phyloP scores from a whole-genome alignment of 1,140 invertebrate species.

The Brachionus angularis region DNA sequence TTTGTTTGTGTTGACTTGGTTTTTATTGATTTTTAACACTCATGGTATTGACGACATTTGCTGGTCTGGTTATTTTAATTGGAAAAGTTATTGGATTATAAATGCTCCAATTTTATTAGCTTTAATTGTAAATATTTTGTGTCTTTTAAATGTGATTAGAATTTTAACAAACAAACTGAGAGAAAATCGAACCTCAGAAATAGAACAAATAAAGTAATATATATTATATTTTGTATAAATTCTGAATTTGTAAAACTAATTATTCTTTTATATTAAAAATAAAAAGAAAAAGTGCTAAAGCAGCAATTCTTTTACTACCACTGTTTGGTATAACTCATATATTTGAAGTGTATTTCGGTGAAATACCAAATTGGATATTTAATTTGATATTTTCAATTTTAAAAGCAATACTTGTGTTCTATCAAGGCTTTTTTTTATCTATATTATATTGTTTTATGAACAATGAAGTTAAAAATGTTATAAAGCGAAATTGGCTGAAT shows the following conservation, averaged over 20 bases:
- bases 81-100: conserved; percentile 41
- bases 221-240: background rate
- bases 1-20: background rate
- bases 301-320: conserved; percentile 32
- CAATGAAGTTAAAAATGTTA: conserved; percentile 38
- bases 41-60: conserved; percentile 32
- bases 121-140: conserved; percentile 22
- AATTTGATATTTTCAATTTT: conserved; percentile 37
- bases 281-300: conserved; percentile 39
- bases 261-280: too few species aligned
- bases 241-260: too few species aligned
- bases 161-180: conserved; percentile 34
- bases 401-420: conserved; percentile 37
- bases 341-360: conserved; percentile 30
- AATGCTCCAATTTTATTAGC: conserved; percentile 24
- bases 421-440: conserved; percentile 40
- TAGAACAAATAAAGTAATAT: conserved; percentile 38
- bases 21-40: background rate
- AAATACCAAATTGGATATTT: conserved; percentile 14
- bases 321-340: conserved; percentile 39
- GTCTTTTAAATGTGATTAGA: conserved; percentile 29
- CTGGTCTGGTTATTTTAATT: conserved; percentile 35
- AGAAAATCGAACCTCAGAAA: conserved; percentile 35
- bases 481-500: conserved; percentile 23
- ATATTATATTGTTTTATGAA: conserved; percentile 43